These are phyloP conservation scores for Holotrichia oblita DNA, from an alignment of 1,140 invertebrate genomes.

Conservation along the genomic window DNA sequence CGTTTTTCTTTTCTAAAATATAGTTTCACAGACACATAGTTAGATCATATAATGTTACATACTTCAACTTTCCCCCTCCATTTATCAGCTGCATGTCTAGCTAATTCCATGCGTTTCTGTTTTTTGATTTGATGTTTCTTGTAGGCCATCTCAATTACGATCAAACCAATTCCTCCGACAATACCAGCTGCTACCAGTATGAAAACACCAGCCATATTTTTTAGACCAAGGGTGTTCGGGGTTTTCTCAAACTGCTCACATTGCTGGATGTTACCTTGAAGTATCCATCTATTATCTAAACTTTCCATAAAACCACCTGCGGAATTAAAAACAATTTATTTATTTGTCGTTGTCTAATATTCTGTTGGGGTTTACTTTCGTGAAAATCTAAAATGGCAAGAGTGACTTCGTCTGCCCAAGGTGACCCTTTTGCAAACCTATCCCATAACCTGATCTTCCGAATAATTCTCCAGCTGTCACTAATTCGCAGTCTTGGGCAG, in stretches of 20 bases:
- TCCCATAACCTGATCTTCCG: constrained; percentile 96
- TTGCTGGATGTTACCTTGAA: constrained; percentile 84
- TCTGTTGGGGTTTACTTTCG: constrained; percentile 76
- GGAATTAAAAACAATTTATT: constrained; percentile 46
- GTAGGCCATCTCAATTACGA: constrained; percentile 97
- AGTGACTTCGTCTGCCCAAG: constrained; percentile 94
- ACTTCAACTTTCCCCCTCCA: constrained; percentile 96
- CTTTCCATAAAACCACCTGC: constrained; percentile 97
- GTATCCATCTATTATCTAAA: constrained; percentile 95
- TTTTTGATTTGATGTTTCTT: constrained; percentile 96
- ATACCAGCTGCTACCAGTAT: constrained; percentile 94
- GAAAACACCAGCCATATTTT: constrained; percentile 99
- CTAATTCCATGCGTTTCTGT: constrained; percentile 93
- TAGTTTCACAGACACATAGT: not conserved
- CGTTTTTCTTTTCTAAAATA: constrained; percentile 82
- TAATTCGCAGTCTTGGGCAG: constrained; percentile 96
- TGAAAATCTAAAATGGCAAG: constrained; percentile 94
- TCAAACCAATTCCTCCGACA: constrained; percentile 91
- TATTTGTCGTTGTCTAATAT: no score
- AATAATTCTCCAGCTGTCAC: constrained; percentile 98
- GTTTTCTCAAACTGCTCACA: constrained; percentile 95
- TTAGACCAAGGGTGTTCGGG: constrained; percentile 94
- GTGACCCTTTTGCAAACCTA: constrained; percentile 95
- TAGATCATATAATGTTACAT: constrained; percentile 45
- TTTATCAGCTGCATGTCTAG: constrained; percentile 92